A percentile compares a stretch with the other conserved stretches of the same genome.
Conservation (phyloP, 2,888 invertebrate genomes). For the Hetaerina titia region DNA sequence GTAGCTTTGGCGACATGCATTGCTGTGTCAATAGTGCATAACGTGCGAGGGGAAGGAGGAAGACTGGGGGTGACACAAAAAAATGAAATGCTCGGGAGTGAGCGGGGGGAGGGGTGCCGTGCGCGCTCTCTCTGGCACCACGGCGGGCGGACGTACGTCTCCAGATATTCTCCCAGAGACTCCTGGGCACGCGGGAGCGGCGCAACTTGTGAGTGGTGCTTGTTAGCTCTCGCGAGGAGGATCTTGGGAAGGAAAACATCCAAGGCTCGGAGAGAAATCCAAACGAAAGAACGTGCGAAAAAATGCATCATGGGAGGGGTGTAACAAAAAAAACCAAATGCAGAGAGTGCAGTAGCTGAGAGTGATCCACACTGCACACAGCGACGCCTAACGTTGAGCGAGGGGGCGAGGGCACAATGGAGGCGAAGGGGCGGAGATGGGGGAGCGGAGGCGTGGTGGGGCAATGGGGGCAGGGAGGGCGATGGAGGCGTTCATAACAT, state of each 20-base stretch:
- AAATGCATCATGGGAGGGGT: not conserved
- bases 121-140: not conserved
- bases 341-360: not conserved
- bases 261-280: not conserved
- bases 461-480: not conserved
- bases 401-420: not conserved
- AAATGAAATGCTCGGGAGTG: not conserved
- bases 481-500: not conserved
- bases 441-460: not conserved
- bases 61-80: not conserved
- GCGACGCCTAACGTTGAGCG: not conserved
- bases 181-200: not conserved
- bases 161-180: not conserved
- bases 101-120: not conserved
- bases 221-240: not conserved
- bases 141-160: not conserved
- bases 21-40: constrained; percentile 15
- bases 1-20: not conserved
- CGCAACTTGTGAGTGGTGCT: not conserved
- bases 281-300: not conserved
- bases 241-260: not conserved
- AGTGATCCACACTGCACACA: not conserved
- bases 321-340: not conserved
- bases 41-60: not conserved
- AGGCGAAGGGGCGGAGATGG: not conserved